These are phyloP conservation scores for Whitmania pigra DNA, from an alignment of 1,140 invertebrate species.

Conservation along the genomic window DNA sequence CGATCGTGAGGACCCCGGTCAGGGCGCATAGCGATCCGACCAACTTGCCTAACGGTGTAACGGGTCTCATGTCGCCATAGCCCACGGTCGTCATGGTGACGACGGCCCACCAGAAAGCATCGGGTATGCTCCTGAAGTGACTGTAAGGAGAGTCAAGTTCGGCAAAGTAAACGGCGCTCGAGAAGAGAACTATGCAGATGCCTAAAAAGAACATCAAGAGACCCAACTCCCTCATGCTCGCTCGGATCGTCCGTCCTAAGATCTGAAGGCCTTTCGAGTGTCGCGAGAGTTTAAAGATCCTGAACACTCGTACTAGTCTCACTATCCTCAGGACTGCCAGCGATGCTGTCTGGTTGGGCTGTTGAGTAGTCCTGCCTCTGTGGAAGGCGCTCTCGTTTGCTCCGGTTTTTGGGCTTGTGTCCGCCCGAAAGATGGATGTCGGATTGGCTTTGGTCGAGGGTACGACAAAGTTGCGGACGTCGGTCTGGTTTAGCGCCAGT, in stretches of 20 bases:
- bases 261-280: conserved; percentile 45
- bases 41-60: conserved; percentile 96
- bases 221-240: conserved; percentile 97
- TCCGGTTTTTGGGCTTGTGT: no score
- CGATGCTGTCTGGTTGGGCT: conserved; percentile 25
- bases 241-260: conserved; percentile 77
- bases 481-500: no score
- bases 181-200: conserved; percentile 91
- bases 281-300: conserved; percentile 44
- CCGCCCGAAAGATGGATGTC: no score
- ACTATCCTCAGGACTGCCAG: conserved; percentile 43
- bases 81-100: conserved; percentile 96
- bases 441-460: no score
- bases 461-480: no score
- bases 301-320: conserved; percentile 42
- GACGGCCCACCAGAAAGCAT: conserved; percentile 52
- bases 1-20: conserved; percentile 54
- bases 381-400: no score
- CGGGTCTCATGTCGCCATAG: conserved; percentile 91
- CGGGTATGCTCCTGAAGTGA: conserved; percentile 90
- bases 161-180: conserved; percentile 93
- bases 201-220: conserved; percentile 98
- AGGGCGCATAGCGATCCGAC: conserved; percentile 96
- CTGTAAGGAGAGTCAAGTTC: conserved; percentile 75
- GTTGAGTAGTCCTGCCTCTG: no score